Conservation (phyloP, 1,140 invertebrate species). For the Rhopalosiphum padi region DNA sequence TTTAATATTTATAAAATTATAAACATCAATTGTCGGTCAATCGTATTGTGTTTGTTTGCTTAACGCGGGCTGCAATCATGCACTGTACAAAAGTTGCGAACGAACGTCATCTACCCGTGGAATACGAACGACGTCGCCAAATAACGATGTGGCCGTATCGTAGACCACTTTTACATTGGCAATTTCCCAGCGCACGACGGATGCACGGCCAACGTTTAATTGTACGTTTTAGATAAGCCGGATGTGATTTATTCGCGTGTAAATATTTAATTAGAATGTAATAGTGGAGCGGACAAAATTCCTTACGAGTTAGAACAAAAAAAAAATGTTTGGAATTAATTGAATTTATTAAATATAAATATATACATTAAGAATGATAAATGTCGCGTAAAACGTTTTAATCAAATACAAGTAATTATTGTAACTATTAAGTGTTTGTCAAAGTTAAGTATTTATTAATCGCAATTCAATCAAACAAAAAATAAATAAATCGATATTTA, state of each 20-base stretch:
- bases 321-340: neutral
- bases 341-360: neutral
- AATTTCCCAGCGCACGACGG: neutral
- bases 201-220: neutral
- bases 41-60: neutral
- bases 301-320: neutral
- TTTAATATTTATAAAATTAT: neutral
- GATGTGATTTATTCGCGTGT: neutral
- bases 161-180: neutral
- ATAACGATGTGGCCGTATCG: neutral
- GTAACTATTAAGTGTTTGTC: neutral
- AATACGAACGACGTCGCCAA: neutral
- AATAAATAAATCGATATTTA: neutral
- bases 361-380: neutral
- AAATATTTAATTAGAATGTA: neutral
- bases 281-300: neutral
- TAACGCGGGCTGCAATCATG: neutral
- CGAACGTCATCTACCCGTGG: neutral
- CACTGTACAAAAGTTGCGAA: neutral
- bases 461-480: neutral
- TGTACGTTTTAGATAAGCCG: neutral
- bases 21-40: neutral
- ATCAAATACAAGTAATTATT: neutral
- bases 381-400: neutral
- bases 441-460: neutral